Conservation (phyloP, 1,140 invertebrate genomes). For the Camponotus pennsylvanicus region DNA sequence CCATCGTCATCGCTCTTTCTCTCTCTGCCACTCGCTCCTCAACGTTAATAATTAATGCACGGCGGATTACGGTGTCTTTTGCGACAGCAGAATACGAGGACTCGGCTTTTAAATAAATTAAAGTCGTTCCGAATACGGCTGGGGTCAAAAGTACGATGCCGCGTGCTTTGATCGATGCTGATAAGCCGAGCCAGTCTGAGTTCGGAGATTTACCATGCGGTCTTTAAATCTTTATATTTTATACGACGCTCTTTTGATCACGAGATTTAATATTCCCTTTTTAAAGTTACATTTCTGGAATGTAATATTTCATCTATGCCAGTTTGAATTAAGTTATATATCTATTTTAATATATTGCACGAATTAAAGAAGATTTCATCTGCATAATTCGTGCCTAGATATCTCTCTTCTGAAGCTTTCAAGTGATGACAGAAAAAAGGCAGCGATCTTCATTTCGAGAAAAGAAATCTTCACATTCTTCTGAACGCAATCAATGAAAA, state of each 20-base stretch:
- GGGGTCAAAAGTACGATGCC: neutral
- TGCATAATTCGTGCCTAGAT: neutral
- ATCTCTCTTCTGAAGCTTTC: neutral
- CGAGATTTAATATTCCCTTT: neutral
- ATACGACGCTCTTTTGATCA: neutral
- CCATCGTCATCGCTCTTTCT: neutral
- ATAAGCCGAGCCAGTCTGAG: neutral
- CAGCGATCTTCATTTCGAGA: too few relatives aligned
- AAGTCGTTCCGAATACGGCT: neutral
- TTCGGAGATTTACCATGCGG: neutral
- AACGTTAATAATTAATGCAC: constrained; percentile 31
- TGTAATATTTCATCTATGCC: neutral
- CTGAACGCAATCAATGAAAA: neutral
- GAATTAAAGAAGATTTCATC: neutral
- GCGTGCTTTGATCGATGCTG: neutral
- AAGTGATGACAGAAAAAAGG: neutral
- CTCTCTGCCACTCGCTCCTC: neutral
- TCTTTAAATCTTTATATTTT: neutral
- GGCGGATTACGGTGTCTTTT: constrained; percentile 7
- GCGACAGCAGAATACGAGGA: neutral
- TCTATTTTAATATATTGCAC: neutral
- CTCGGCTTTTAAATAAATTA: constrained; percentile 28
- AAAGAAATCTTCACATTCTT: constrained; percentile 1
- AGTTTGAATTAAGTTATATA: neutral
- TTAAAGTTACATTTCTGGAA: neutral